Evolutionary conservation across 2,888 invertebrate species (phyloP).

Genomic region (Ypsolopha scabrella): DNA sequence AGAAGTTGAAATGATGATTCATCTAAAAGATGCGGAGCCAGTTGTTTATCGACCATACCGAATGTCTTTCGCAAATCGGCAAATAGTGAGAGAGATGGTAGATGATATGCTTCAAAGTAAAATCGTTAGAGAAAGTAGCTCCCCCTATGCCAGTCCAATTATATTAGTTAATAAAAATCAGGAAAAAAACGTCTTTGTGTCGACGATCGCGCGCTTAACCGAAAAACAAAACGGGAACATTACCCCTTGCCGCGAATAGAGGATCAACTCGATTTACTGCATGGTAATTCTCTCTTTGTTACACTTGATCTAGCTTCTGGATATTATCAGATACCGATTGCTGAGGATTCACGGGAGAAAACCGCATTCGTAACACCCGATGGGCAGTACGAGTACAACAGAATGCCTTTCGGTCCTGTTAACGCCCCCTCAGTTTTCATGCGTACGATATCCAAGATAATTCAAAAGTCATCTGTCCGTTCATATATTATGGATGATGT

Average conservation of each 20-base stretch:
- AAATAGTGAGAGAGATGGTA: not conserved
- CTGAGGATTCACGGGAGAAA: constrained; percentile 18
- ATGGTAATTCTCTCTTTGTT: not conserved
- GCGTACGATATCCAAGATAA: constrained; percentile 18
- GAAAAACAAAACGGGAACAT: constrained; percentile 6
- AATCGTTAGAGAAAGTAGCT: not conserved
- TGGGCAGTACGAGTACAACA: constrained; percentile 26
- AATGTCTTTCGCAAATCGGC: constrained; percentile 1
- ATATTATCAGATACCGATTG: constrained; percentile 12
- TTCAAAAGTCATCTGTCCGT: constrained; percentile 10
- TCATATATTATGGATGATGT: constrained; percentile 20
- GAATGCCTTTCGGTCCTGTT: constrained; percentile 28
- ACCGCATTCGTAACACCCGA: constrained; percentile 30
- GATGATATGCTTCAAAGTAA: not conserved
- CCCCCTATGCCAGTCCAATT: constrained; percentile 1
- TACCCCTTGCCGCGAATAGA: constrained; percentile 7
- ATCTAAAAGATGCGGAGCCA: not conserved
- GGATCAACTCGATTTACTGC: constrained; percentile 6
- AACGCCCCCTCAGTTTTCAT: constrained; percentile 30
- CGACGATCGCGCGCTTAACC: constrained; percentile 11
- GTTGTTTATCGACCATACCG: constrained; percentile 6
- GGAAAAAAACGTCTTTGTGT: constrained; percentile 5
- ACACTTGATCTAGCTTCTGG: not conserved
- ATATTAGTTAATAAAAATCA: not conserved
- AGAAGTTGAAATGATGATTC: not conserved